Conservation (phyloP, 2,113 vertebrate species). For the Syngnathoides biaculeatus region DNA sequence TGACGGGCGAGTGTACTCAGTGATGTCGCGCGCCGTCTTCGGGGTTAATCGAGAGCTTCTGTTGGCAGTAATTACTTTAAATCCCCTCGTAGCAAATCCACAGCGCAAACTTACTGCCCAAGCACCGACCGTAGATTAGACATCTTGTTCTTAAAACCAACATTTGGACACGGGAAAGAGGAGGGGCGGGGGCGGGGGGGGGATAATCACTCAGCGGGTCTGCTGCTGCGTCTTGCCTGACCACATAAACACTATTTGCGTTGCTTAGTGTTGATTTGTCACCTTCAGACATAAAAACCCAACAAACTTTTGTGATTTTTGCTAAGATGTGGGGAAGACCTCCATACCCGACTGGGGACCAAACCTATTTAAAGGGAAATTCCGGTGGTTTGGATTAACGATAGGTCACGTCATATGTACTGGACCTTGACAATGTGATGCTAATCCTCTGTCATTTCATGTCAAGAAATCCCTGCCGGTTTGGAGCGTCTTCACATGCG, state of each 20-base stretch:
- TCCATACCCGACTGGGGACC: too few relatives aligned
- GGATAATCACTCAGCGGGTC: conserved; percentile 8
- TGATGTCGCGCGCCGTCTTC: background rate
- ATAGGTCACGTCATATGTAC: too few relatives aligned
- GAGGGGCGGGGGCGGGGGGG: background rate
- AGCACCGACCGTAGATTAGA: conserved; percentile 36
- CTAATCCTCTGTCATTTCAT: too few relatives aligned
- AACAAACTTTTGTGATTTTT: too few relatives aligned
- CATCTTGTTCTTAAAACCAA: conserved; percentile 8
- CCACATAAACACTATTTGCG: conserved; percentile 27
- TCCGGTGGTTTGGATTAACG: too few relatives aligned
- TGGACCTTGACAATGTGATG: too few relatives aligned
- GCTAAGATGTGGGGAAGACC: too few relatives aligned
- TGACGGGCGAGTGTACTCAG: background rate
- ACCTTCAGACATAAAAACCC: too few relatives aligned
- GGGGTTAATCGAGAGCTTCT: background rate
- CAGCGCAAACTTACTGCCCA: background rate
- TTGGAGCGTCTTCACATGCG: too few relatives aligned
- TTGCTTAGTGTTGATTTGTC: too few relatives aligned
- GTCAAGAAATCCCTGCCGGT: too few relatives aligned
- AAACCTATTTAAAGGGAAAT: too few relatives aligned
- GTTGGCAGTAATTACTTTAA: background rate
- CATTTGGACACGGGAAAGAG: background rate
- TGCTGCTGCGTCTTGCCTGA: conserved; percentile 28
- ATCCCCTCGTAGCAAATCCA: conserved; percentile 23